A percentile compares a stretch with the other conserved stretches of the same genome.
Evolutionary conservation across 2,888 invertebrate genomes (phyloP).

Genomic region (Polia nebulosa): DNA sequence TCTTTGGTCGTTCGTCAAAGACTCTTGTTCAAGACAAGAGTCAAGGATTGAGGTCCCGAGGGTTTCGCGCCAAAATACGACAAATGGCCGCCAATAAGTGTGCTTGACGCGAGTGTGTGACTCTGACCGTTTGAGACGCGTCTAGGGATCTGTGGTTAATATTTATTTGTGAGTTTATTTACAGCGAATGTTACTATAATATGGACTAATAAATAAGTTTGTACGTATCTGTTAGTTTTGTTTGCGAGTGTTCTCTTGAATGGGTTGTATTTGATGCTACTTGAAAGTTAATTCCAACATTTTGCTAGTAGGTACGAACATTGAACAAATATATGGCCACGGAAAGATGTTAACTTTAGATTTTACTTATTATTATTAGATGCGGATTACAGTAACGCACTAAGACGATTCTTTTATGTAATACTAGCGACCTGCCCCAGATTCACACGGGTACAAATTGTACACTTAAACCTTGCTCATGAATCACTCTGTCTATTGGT

Average conservation of each 20-base stretch:
- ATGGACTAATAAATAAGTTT: slow-evolving; percentile 2
- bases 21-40: slow-evolving; percentile 64
- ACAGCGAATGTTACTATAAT: not conserved
- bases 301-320: too few relatives aligned
- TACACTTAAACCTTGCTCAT: too few relatives aligned
- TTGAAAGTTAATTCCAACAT: not conserved
- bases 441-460: too few relatives aligned
- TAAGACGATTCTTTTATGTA: too few relatives aligned
- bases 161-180: slow-evolving; percentile 23
- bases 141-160: slow-evolving; percentile 21
- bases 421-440: too few relatives aligned
- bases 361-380: too few relatives aligned
- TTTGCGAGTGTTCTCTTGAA: not conserved
- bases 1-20: slow-evolving; percentile 57
- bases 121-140: slow-evolving; percentile 7
- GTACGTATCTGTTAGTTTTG: not conserved
- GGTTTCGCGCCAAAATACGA: slow-evolving; percentile 43
- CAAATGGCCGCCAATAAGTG: slow-evolving; percentile 56
- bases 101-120: slow-evolving; percentile 12
- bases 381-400: too few relatives aligned
- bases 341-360: too few relatives aligned
- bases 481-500: too few relatives aligned
- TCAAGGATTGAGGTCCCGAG: slow-evolving; percentile 44
- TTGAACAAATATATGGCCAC: too few relatives aligned
- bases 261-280: not conserved